phyloP scores from a whole-genome alignment of 2,113 vertebrate species.

The Numida meleagris region DNA sequence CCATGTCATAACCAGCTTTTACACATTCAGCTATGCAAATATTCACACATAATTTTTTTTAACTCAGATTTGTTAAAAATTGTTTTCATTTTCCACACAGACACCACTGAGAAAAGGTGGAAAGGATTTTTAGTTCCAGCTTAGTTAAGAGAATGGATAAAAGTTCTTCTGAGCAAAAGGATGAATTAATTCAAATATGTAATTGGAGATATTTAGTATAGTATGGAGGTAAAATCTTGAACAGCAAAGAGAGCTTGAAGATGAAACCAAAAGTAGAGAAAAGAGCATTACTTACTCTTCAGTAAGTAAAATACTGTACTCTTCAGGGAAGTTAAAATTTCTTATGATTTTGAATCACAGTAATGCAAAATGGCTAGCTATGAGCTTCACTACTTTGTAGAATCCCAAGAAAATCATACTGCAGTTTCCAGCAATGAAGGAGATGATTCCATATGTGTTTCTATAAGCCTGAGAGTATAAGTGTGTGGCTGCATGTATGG shows the following conservation, averaged over 20 bases:
- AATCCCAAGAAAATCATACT: neutral
- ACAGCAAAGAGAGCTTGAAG: neutral
- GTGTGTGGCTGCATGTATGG: neutral
- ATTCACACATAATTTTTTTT: neutral
- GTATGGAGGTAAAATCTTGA: neutral
- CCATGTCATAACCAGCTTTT: neutral
- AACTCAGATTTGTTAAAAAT: neutral
- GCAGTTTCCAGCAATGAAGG: neutral
- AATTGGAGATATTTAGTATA: neutral
- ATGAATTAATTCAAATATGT: neutral
- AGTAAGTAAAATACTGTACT: too few species aligned
- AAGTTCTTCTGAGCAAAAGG: neutral
- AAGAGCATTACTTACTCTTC: neutral
- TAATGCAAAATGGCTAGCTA: rapidly evolving
- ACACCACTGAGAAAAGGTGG: neutral
- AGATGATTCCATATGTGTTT: neutral
- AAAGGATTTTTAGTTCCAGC: neutral
- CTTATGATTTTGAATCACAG: neutral
- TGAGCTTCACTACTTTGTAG: neutral
- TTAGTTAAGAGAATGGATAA: neutral
- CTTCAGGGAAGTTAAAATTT: neutral
- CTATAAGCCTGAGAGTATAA: neutral
- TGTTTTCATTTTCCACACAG: neutral
- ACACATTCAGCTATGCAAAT: neutral
- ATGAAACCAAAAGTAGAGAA: neutral